Evolutionary conservation across 1,140 invertebrate species (phyloP).

Genomic region (Dreissena polymorpha): DNA sequence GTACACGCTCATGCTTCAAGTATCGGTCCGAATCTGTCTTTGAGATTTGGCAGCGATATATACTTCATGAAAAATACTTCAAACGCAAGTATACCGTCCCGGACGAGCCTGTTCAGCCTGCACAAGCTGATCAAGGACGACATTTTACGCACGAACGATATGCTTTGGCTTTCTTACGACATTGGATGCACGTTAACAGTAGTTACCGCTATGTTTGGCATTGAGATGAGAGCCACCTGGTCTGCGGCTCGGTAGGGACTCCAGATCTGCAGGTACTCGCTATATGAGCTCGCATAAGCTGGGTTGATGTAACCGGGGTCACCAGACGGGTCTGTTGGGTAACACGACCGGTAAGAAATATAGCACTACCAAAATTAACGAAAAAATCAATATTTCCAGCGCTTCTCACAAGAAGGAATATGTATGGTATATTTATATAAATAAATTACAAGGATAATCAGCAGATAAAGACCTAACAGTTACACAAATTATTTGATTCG

Average conservation of each 20-base stretch:
- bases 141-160: too few species aligned
- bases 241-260: slow-evolving; percentile 66
- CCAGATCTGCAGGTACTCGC: slow-evolving; percentile 56
- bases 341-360: background rate
- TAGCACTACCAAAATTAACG: background rate
- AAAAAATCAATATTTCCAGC: background rate
- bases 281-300: slow-evolving; percentile 46
- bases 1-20: too few species aligned
- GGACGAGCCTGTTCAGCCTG: too few species aligned
- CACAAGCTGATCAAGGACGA: too few species aligned
- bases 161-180: too few species aligned
- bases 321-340: background rate
- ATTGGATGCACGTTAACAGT: too few species aligned
- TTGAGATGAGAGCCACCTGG: slow-evolving; percentile 61
- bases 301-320: slow-evolving; percentile 52
- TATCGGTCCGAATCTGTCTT: too few species aligned
- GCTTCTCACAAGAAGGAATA: background rate
- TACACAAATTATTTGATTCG: too few species aligned
- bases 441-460: background rate
- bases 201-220: slow-evolving; percentile 58
- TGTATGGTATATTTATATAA: background rate
- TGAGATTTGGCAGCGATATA: too few species aligned
- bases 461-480: too few species aligned
- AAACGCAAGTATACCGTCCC: too few species aligned
- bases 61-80: too few species aligned